Conservation (phyloP, 2,113 vertebrate genomes). For the Suncus etruscus region DNA sequence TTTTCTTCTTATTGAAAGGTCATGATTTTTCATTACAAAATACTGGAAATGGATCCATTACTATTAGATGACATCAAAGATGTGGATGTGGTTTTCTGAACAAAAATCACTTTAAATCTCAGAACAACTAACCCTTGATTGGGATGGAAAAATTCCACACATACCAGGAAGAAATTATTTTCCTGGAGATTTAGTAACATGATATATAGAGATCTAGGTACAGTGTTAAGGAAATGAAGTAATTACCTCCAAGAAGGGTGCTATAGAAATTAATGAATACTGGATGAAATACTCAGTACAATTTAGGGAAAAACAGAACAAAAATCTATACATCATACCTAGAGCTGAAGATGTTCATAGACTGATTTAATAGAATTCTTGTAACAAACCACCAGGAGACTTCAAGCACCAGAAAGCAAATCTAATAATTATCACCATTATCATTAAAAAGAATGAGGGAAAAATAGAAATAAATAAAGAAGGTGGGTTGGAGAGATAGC, state of each 20-base stretch:
- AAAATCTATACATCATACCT: conserved; percentile 29
- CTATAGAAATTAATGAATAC: conserved; percentile 32
- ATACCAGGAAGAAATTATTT: conserved; percentile 59
- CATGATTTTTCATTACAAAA: conserved; percentile 45
- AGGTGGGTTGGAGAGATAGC: too few relatives aligned
- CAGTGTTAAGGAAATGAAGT: conserved; percentile 3
- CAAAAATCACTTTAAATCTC: conserved; percentile 28
- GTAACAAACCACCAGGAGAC: conserved; percentile 32
- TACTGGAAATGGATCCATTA: conserved; percentile 36
- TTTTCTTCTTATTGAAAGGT: conserved; percentile 49
- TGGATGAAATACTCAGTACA: background rate
- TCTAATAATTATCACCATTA: background rate
- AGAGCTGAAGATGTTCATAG: background rate
- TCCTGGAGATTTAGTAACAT: conserved; percentile 43
- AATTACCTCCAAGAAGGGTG: conserved; percentile 52
- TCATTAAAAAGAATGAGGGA: background rate
- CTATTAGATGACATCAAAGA: conserved; percentile 53
- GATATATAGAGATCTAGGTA: conserved; percentile 39
- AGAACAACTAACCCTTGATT: conserved; percentile 44
- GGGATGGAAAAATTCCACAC: conserved; percentile 57
- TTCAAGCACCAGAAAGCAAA: conserved; percentile 32
- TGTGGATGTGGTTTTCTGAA: conserved; percentile 62
- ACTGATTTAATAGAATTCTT: background rate
- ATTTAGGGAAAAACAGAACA: conserved; percentile 38
- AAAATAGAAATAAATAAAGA: too few relatives aligned